Evolutionary conservation across 2,888 invertebrate species (phyloP).

Genomic region (Hypena proboscidalis): DNA sequence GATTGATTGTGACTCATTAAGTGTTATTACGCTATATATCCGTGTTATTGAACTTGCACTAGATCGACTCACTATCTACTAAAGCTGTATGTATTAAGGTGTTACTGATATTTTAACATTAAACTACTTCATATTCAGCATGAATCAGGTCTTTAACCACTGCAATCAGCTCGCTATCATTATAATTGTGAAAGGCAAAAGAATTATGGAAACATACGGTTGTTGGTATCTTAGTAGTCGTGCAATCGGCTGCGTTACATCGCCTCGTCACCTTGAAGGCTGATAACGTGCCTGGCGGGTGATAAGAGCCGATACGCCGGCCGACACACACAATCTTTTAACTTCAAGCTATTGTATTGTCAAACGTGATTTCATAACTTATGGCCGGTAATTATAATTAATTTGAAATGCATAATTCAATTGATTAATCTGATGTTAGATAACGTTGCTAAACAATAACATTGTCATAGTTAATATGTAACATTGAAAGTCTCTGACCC

Average conservation of each 20-base stretch:
- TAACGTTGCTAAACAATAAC: slow-evolving; percentile 9
- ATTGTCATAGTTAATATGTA: slow-evolving; percentile 4
- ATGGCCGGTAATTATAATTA: slow-evolving; percentile 2
- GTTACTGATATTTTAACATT: too few relatives aligned
- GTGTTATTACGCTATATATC: slow-evolving; percentile 21
- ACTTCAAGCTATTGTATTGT: slow-evolving; percentile 27
- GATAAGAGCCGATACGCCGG: slow-evolving; percentile 41
- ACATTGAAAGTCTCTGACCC: slow-evolving; percentile 6
- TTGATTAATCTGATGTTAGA: slow-evolving; percentile 10
- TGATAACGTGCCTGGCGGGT: slow-evolving; percentile 64
- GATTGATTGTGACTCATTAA: slow-evolving; percentile 28
- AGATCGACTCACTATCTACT: slow-evolving; percentile 26
- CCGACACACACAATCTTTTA: slow-evolving; percentile 31
- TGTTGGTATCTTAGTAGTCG: slow-evolving; percentile 56
- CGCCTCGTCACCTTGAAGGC: slow-evolving; percentile 78
- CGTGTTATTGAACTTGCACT: slow-evolving; percentile 41
- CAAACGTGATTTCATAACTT: slow-evolving; percentile 29
- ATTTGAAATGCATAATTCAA: neutral
- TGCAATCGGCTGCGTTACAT: slow-evolving; percentile 72
- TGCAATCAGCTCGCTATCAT: slow-evolving; percentile 22
- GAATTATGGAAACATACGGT: slow-evolving; percentile 47
- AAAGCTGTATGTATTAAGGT: too few relatives aligned
- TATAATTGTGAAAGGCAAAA: slow-evolving; percentile 34
- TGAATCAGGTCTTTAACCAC: too few relatives aligned
- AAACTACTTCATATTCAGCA: too few relatives aligned